These are phyloP conservation scores for Deilephila porcellus DNA, from an alignment of 2,888 invertebrate species.

Conservation along the genomic window DNA sequence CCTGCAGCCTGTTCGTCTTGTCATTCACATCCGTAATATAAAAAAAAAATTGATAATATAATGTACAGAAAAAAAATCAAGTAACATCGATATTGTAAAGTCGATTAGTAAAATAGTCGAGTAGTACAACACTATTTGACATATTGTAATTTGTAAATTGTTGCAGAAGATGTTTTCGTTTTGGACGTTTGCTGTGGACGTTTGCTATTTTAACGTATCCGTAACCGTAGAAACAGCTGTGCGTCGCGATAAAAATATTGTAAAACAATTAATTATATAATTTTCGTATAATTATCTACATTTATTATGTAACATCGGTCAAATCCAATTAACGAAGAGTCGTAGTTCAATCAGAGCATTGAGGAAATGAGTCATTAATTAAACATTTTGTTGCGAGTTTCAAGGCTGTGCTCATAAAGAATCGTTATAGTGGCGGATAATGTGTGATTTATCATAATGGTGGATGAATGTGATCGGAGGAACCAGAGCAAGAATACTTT, in stretches of 20 bases:
- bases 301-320: background rate
- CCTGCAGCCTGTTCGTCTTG: too few species aligned
- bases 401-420: conserved; percentile 72
- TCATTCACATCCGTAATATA: too few species aligned
- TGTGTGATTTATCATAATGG: conserved; percentile 72
- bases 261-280: background rate
- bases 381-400: conserved; percentile 60
- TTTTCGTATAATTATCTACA: background rate
- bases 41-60: too few species aligned
- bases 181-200: background rate
- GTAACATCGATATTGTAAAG: background rate
- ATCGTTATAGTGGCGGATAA: conserved; percentile 62
- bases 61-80: too few species aligned
- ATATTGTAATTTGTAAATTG: background rate
- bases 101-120: background rate
- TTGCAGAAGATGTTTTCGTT: background rate
- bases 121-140: background rate
- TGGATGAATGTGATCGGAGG: conserved; percentile 75
- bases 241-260: conserved; percentile 5
- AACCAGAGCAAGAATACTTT: conserved; percentile 87
- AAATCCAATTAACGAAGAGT: conserved; percentile 10
- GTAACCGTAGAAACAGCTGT: conserved; percentile 22
- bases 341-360: conserved; percentile 33
- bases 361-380: conserved; percentile 68
- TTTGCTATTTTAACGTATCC: background rate